phyloP scores from a whole-genome alignment of 2,888 invertebrate species.

The Drosophila hawaiiensis region DNA sequence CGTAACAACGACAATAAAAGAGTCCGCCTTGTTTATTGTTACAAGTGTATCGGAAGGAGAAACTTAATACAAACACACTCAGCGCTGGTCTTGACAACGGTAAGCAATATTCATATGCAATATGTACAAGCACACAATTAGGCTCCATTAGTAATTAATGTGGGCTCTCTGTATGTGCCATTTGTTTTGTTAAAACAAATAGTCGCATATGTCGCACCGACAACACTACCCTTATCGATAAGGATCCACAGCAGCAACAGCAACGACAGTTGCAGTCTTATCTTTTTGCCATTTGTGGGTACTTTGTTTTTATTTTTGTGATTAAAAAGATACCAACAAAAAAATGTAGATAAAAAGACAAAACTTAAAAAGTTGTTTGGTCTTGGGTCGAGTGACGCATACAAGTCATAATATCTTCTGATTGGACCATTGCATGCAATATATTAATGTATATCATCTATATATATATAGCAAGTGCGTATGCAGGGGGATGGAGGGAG shows the following conservation, averaged over 20 bases:
- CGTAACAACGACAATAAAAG: conserved; percentile 62
- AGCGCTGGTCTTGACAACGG: conserved; percentile 33
- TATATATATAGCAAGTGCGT: neutral
- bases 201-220: conserved; percentile 6
- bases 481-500: neutral
- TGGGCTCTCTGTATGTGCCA: conserved; percentile 17
- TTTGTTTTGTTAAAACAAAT: conserved; percentile 39
- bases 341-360: conserved; percentile 18
- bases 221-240: conserved; percentile 32
- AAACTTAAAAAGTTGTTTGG: neutral
- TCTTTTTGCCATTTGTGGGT: conserved; percentile 29
- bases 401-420: neutral
- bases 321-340: neutral
- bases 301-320: neutral
- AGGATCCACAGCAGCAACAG: conserved; percentile 25
- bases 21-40: conserved; percentile 51
- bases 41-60: conserved; percentile 34
- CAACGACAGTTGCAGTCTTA: conserved; percentile 26
- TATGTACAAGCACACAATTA: neutral
- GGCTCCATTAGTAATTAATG: conserved; percentile 56
- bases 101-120: conserved; percentile 57
- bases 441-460: neutral
- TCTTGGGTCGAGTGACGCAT: neutral
- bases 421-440: neutral
- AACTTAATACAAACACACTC: conserved; percentile 13